Percentiles rank a stretch among this genome's conserved stretches.
phyloP scores from a whole-genome alignment of 2,113 vertebrate genomes.

The Corvus moneduloides region DNA sequence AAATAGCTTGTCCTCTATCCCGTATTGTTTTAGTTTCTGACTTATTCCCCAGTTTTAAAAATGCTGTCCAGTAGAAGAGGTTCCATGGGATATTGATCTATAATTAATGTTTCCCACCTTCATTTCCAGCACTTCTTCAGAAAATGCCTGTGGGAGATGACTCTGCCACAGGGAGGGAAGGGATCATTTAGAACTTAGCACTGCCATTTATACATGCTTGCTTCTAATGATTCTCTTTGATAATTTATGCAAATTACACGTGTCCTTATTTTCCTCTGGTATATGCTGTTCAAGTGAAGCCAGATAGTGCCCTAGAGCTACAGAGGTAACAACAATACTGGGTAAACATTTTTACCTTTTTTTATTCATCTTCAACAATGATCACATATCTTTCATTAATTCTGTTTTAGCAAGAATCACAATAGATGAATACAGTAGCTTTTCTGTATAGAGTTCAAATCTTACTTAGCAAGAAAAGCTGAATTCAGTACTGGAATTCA shows the following conservation, averaged over 20 bases:
- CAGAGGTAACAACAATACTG: not conserved
- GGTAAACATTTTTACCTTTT: not conserved
- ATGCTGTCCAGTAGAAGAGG: not conserved
- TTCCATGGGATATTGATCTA: not conserved
- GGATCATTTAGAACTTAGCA: not conserved
- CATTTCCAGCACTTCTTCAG: not conserved
- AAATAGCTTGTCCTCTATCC: not conserved
- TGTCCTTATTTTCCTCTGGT: not conserved
- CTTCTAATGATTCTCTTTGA: not conserved
- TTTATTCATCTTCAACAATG: not conserved
- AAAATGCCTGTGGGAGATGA: not conserved
- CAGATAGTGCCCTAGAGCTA: not conserved
- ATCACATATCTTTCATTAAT: not conserved
- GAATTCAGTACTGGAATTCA: not conserved
- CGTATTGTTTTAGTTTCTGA: not conserved
- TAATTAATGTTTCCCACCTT: not conserved
- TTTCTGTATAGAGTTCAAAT: not conserved
- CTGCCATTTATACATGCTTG: not conserved
- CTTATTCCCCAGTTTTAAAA: not conserved
- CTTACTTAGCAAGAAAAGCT: not conserved
- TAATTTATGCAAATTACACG: not conserved
- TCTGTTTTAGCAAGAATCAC: not conserved
- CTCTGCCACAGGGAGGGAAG: not conserved
- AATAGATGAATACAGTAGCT: not conserved
- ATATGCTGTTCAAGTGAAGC: not conserved